phyloP scores from a whole-genome alignment of 2,888 invertebrate genomes.

The Branchipolynoe longqiensis region DNA sequence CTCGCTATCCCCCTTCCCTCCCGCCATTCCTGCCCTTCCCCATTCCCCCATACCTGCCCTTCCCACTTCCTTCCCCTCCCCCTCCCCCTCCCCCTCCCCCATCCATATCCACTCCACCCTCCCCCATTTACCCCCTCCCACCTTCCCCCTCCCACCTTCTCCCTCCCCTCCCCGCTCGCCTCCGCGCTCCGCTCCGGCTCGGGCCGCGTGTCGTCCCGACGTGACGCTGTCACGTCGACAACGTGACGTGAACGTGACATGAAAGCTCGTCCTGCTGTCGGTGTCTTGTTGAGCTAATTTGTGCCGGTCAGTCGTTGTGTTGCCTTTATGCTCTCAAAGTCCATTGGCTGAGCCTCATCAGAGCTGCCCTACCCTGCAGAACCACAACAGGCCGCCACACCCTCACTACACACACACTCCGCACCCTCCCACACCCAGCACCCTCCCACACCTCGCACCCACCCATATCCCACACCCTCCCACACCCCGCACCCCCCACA shows the following conservation, averaged over 20 bases:
- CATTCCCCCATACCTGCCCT: too few relatives aligned
- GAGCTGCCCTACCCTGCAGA: too few relatives aligned
- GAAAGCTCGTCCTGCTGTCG: background rate
- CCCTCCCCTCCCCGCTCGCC: too few relatives aligned
- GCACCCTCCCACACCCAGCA: too few relatives aligned
- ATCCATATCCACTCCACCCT: too few relatives aligned
- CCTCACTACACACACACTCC: too few relatives aligned
- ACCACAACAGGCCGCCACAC: too few relatives aligned
- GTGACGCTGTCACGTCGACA: constrained; percentile 1
- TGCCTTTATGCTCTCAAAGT: too few relatives aligned
- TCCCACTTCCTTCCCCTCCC: background rate
- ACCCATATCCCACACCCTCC: background rate
- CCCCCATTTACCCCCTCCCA: background rate
- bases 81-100: background rate
- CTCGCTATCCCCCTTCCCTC: background rate
- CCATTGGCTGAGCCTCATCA: too few relatives aligned
- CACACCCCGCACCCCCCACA: background rate
- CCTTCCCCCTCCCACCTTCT: too few relatives aligned
- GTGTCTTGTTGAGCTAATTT: background rate
- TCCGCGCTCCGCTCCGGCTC: background rate
- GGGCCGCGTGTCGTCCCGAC: background rate
- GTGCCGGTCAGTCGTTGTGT: background rate
- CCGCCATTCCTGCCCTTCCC: background rate
- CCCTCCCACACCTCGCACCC: too few relatives aligned
- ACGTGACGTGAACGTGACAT: constrained; percentile 13